Conservation (phyloP, 2,113 vertebrate genomes). For the Athene cunicularia region DNA sequence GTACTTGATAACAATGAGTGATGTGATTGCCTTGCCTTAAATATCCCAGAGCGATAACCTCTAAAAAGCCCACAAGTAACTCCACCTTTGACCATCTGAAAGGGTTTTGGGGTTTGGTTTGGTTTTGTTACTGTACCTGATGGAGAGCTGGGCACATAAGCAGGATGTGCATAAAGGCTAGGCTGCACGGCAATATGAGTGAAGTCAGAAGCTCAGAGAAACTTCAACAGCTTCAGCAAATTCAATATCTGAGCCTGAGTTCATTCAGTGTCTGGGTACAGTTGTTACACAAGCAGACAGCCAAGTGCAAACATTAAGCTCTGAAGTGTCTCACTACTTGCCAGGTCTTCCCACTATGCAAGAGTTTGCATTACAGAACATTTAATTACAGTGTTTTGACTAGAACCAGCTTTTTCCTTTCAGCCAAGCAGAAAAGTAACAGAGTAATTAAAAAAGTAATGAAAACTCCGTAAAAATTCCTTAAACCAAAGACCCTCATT, state of each 20-base stretch:
- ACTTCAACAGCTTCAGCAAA: background rate
- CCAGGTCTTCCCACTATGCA: conserved; percentile 42
- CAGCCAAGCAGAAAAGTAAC: conserved; percentile 32
- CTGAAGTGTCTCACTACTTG: conserved; percentile 2
- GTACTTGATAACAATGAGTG: background rate
- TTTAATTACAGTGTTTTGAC: conserved; percentile 61
- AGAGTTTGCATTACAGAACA: conserved; percentile 23
- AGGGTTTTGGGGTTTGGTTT: background rate
- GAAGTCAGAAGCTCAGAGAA: background rate
- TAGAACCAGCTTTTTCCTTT: conserved; percentile 51
- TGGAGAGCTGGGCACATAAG: background rate
- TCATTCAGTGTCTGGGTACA: background rate
- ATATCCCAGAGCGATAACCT: background rate
- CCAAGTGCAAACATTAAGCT: conserved; percentile 6
- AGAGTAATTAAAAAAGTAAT: conserved; percentile 62
- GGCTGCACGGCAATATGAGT: background rate
- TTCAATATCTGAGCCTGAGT: background rate
- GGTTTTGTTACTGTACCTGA: background rate
- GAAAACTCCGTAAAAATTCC: conserved; percentile 66
- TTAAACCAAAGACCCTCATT: background rate
- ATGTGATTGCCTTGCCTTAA: background rate
- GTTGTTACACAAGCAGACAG: conserved; percentile 1
- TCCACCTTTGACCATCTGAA: background rate
- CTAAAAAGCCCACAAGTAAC: background rate
- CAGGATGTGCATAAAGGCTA: background rate